Conservation (phyloP, 1,140 invertebrate species). For the Trichomalopsis sarcophagae region DNA sequence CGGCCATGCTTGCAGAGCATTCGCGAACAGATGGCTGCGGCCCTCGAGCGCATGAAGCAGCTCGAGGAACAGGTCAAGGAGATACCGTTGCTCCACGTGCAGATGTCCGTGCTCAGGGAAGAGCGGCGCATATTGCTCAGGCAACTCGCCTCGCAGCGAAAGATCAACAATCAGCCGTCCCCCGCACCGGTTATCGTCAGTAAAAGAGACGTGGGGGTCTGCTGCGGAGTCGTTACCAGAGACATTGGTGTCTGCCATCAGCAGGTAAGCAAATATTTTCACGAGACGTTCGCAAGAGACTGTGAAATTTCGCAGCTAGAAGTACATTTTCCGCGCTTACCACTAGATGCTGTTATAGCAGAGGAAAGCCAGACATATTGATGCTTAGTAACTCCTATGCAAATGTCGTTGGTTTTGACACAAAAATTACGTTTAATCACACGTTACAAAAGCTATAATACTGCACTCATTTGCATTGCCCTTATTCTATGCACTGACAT, state of each 20-base stretch:
- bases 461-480: too few species aligned
- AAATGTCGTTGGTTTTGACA: background rate
- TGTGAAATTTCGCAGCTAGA: too few species aligned
- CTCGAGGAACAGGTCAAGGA: constrained; percentile 90
- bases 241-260: constrained; percentile 53
- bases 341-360: too few species aligned
- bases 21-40: constrained; percentile 85
- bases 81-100: constrained; percentile 87
- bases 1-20: constrained; percentile 75
- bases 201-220: constrained; percentile 64
- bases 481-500: too few species aligned
- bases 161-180: constrained; percentile 78
- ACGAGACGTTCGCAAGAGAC: too few species aligned
- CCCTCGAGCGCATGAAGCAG: constrained; percentile 85
- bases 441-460: too few species aligned
- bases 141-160: constrained; percentile 82
- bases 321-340: too few species aligned
- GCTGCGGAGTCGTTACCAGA: constrained; percentile 70
- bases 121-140: constrained; percentile 82
- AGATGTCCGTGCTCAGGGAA: constrained; percentile 83
- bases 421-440: too few species aligned
- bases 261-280: constrained; percentile 14
- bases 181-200: constrained; percentile 58
- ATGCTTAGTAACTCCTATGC: too few species aligned
- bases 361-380: too few species aligned